A percentile compares a stretch with the other conserved stretches of the same genome.
phyloP scores from a whole-genome alignment of 2,797 vertebrate genomes.

The Malacoraja senta region DNA sequence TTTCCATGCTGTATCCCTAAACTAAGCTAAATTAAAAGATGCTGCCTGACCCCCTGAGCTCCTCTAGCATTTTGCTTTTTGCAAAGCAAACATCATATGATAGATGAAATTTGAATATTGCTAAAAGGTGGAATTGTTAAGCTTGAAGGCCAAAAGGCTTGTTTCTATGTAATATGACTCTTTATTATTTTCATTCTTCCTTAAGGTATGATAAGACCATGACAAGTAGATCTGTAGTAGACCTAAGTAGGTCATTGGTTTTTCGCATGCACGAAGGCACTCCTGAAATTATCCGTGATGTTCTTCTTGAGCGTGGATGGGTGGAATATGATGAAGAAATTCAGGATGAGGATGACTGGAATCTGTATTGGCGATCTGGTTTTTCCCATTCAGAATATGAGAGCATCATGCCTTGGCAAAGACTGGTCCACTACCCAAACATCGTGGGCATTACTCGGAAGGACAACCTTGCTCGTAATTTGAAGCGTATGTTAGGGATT shows the following conservation, averaged over 20 bases:
- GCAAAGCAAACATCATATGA: no score
- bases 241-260: conserved; percentile 49
- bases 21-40: no score
- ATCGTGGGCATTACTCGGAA: conserved; percentile 65
- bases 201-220: conserved; percentile 40
- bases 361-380: conserved; percentile 65
- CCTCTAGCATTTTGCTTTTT: no score
- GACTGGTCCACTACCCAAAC: conserved; percentile 74
- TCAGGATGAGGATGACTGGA: conserved; percentile 62
- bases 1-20: no score
- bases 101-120: no score
- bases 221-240: conserved; percentile 42
- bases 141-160: neutral
- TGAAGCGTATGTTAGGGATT: conserved; percentile 61
- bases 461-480: conserved; percentile 64
- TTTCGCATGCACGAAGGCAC: conserved; percentile 59
- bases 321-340: conserved; percentile 54
- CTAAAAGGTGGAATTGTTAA: neutral
- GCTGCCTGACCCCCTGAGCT: no score
- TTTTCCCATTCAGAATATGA: conserved; percentile 58
- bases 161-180: no score
- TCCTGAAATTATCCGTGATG: conserved; percentile 62
- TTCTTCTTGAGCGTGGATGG: conserved; percentile 72
- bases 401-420: conserved; percentile 66
- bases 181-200: neutral